Evolutionary conservation across 1,140 invertebrate species (phyloP), one percentile per base, ranked within the genome.

Genomic region (Whitmania pigra): DNA sequence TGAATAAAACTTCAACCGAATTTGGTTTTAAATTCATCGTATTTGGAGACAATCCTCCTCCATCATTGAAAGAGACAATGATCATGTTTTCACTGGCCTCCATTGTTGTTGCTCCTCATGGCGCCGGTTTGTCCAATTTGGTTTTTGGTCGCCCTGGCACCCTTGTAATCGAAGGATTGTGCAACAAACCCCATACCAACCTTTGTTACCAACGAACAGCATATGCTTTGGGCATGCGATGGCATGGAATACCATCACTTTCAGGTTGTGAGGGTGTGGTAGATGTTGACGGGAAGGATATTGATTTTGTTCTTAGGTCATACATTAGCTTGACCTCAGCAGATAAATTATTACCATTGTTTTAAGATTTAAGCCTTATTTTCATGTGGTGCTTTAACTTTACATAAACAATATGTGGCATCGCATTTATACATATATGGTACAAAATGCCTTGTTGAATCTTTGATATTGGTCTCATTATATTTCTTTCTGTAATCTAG

Each of bases 61-160:
- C 71, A 67, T 40, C 25, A 27, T 22, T 72, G 15, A 63, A 72
- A 11, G 43, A 67, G 36, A 72, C 71, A 36, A 66, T 66, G 71
- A 22, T 49, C n/a, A 7, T 72, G 63, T 72, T 72, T 68, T 22
- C 43, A 9, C 25, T 29, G 15, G 71, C 71, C 36, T 29, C 57
- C 27, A 67, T 72, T n/a, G 22, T 72, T 43, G 60, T 72, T n/a
- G 71, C 71, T 22, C 71, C 71, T 22, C 71, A 72, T 49, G 71
- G 71, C 68, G 71, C 71, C 7, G 71, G 71, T 22, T 29, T 60
- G 25, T 66, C 71, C 18, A 72, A 72, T 36, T 36, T 72, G 22
- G 25, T 72, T 25, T 72, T 67, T 22, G 68, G n/a, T 20, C 36
- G 36, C 3, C 71, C 71, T 25, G 63, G 71, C 1, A 72, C 71